Base-by-base conservation (phyloP, 2,113 vertebrate genomes). In the Pyrgilauda ruficollis region DNA sequence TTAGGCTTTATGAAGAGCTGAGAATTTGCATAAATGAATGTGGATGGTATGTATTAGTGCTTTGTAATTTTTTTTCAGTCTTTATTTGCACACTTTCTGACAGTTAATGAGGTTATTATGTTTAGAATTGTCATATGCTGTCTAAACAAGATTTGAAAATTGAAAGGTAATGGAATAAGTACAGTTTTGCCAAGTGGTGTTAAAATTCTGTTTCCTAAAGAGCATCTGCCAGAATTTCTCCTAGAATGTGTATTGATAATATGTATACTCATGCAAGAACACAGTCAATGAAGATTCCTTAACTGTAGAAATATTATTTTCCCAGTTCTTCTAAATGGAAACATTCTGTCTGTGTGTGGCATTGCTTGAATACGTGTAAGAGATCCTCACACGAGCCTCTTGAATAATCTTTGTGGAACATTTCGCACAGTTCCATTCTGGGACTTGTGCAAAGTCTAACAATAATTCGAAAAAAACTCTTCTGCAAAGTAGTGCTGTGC, bases 81-180 rank as follows among this genome's bases (percentile, higher is more conserved):
- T 92, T 59, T 73, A 58, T 92, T 97, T 96, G 82, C 66, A 84
- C 75, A 87, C 80, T 94, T 95, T 89, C 67, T 96, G 96, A 88
- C 46, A 95, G 61, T 82, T 90, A 93, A 94, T 97, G 82, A 96
- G 82, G n/a, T 93, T 79, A 55, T 78, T 97, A 62, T 84, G 33
- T 84, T 93, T 97, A 49, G 62, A 89, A 55, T 95, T 31, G 41
- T 69, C 27, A 75, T 82, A 33, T 83, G 52, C 77, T 95, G 93
- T 83, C 43, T 15, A 76, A 80, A 69, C 80, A 46, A 33, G 78
- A 95, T 81, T 87, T 74, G 59, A 33, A 70, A 85, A 81, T 49
- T 94, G 35, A 27, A 69, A 87, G 77, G 18, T 84, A 87, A 93
- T 93, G 37, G 50, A 81, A 47, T 79, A 80, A 85, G 52, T 73